Evolutionary conservation across 2,888 invertebrate genomes (phyloP).

Genomic region (Netelia virgata): DNA sequence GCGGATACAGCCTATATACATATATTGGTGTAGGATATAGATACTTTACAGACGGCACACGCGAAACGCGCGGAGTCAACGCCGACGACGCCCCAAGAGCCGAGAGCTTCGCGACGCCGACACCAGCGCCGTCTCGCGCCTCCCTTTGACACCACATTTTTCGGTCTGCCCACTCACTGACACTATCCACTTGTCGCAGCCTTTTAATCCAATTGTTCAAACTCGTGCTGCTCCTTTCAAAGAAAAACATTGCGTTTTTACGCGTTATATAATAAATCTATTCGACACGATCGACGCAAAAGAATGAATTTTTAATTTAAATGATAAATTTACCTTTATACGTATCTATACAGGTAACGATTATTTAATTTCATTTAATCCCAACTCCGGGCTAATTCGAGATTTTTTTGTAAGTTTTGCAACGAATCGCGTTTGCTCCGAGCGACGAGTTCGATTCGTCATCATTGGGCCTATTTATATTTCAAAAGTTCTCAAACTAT

Average conservation of each 20-base stretch:
- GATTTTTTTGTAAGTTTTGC: no score
- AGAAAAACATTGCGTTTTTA: not conserved
- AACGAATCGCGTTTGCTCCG: not conserved
- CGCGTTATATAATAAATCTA: no score
- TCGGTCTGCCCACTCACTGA: constrained; percentile 5
- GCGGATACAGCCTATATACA: not conserved
- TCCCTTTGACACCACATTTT: constrained; percentile 47
- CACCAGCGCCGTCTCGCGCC: constrained; percentile 77
- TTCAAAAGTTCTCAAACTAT: not conserved
- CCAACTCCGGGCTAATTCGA: no score
- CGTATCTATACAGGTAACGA: no score
- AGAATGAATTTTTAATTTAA: no score
- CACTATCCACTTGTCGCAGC: constrained; percentile 7
- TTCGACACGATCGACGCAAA: no score
- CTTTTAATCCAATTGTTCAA: constrained; percentile 13
- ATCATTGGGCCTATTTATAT: not conserved
- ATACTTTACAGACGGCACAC: constrained; percentile 21
- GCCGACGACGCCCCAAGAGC: constrained; percentile 75
- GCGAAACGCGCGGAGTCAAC: constrained; percentile 59
- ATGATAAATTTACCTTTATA: no score
- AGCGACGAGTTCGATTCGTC: not conserved
- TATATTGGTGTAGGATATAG: not conserved
- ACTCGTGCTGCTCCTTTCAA: not conserved
- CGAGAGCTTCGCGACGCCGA: constrained; percentile 66
- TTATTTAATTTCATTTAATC: no score